Evolutionary conservation across 2,888 invertebrate species (phyloP).

Genomic region (Plutella xylostella): DNA sequence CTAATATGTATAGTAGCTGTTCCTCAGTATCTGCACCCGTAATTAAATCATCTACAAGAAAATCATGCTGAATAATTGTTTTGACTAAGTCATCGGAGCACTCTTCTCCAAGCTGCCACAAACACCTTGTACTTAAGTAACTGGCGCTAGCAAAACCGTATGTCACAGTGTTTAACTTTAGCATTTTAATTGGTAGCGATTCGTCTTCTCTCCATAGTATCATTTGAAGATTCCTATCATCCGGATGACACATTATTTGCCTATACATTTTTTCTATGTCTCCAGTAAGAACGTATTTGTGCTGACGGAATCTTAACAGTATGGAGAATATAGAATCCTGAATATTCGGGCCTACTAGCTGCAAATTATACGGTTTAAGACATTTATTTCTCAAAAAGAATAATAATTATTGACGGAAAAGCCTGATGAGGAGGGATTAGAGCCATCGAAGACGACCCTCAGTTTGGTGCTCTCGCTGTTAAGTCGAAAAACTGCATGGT

Average conservation of each 20-base stretch:
- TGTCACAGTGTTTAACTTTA: slow-evolving; percentile 6
- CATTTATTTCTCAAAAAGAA: no score
- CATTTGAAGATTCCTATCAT: slow-evolving; percentile 6
- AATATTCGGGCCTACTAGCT: slow-evolving; percentile 8
- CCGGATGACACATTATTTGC: background rate
- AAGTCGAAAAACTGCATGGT: slow-evolving; percentile 18
- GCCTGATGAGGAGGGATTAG: slow-evolving; percentile 18
- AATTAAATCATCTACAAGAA: slow-evolving; percentile 8
- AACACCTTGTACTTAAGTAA: slow-evolving; percentile 2
- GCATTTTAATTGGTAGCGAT: slow-evolving; percentile 1
- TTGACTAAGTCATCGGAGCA: background rate
- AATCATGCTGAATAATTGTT: slow-evolving; percentile 7
- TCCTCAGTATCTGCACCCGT: slow-evolving; percentile 2
- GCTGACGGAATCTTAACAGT: slow-evolving; percentile 2
- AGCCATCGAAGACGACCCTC: slow-evolving; percentile 21
- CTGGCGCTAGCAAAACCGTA: slow-evolving; percentile 8
- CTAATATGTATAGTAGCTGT: background rate
- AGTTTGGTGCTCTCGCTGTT: slow-evolving; percentile 18
- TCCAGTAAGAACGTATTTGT: slow-evolving; percentile 4
- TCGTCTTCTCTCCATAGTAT: slow-evolving; percentile 10
- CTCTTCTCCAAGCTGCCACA: slow-evolving; percentile 8
- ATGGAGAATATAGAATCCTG: slow-evolving; percentile 8
- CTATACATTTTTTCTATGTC: slow-evolving; percentile 21
- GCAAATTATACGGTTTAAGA: no score
- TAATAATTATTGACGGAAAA: slow-evolving; percentile 9